These are phyloP conservation scores for Icerya purchasi DNA, from an alignment of 2,888 invertebrate species.

Conservation along the genomic window DNA sequence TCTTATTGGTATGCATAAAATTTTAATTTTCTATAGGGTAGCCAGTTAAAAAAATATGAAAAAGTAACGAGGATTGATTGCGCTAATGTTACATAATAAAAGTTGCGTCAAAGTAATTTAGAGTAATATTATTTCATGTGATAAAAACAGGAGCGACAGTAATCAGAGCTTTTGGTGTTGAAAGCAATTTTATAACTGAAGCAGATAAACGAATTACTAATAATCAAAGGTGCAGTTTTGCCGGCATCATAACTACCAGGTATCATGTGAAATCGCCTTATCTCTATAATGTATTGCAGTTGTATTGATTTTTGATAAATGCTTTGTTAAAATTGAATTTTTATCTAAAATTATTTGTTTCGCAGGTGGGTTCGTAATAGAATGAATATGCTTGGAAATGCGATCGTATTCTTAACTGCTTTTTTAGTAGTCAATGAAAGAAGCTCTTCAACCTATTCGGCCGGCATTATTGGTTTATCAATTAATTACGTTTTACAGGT, in stretches of 20 bases:
- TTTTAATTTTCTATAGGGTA: too few species aligned
- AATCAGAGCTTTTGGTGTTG: conserved; percentile 66
- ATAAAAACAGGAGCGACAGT: conserved; percentile 49
- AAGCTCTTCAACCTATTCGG: conserved; percentile 39
- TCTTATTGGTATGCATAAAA: too few species aligned
- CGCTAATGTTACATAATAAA: too few species aligned
- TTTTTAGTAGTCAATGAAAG: conserved; percentile 71
- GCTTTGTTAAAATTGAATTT: too few species aligned
- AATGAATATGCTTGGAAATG: conserved; percentile 87
- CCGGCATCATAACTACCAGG: conserved; percentile 79
- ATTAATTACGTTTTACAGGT: conserved; percentile 73
- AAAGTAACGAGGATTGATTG: too few species aligned
- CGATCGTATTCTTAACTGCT: conserved; percentile 83
- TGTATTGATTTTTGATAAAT: too few species aligned
- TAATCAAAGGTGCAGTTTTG: conserved; percentile 81
- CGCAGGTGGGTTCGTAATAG: conserved; percentile 78
- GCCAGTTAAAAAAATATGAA: too few species aligned
- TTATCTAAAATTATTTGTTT: too few species aligned
- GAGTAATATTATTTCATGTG: too few species aligned
- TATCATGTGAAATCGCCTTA: too few species aligned
- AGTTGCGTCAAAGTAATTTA: too few species aligned
- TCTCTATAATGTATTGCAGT: too few species aligned
- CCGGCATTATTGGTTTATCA: conserved; percentile 72
- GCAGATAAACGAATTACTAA: conserved; percentile 76
- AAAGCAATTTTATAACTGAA: conserved; percentile 62